Evolutionary conservation across 2,113 vertebrate species (phyloP).

Genomic region (Apteryx mantelli): DNA sequence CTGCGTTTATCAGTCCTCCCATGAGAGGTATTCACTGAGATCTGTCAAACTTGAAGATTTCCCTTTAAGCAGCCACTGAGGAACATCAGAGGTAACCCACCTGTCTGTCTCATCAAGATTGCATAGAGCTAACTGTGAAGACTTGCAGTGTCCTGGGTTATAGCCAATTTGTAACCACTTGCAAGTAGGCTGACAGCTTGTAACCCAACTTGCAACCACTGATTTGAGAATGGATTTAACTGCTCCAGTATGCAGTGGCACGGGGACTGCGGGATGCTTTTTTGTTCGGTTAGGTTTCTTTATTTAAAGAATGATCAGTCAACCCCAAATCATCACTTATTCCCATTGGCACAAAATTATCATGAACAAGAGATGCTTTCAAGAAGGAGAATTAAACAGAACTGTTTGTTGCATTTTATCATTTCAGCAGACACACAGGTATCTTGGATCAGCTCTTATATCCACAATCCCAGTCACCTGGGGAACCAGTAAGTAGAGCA

Average conservation of each 20-base stretch:
- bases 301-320: not conserved
- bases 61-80: not conserved
- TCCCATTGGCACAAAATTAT: not conserved
- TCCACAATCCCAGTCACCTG: not conserved
- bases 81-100: not conserved
- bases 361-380: not conserved
- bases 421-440: not conserved
- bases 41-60: not conserved
- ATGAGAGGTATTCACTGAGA: not conserved
- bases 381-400: not conserved
- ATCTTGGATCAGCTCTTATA: not conserved
- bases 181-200: not conserved
- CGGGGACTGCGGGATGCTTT: not conserved
- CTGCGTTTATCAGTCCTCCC: not conserved
- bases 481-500: not conserved
- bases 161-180: accelerated
- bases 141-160: not conserved
- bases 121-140: not conserved
- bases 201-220: not conserved
- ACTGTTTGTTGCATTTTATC: not conserved
- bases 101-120: not conserved
- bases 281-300: not conserved
- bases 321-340: not conserved
- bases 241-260: not conserved
- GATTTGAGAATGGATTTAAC: not conserved